Evolutionary conservation across 2,113 vertebrate species (phyloP).

Genomic region (Menidia beryllina): DNA sequence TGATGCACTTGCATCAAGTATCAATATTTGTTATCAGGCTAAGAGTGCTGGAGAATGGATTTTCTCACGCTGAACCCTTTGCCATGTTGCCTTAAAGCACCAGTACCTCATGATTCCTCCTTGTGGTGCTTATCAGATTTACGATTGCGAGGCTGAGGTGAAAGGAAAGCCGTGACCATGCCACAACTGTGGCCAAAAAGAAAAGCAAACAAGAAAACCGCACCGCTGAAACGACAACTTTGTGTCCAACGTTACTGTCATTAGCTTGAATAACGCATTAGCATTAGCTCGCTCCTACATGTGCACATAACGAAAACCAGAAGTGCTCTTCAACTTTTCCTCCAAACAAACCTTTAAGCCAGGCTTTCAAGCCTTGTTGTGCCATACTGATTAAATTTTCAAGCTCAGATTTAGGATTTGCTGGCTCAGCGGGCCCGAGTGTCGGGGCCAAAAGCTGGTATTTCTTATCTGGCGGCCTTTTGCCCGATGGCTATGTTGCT

Average conservation of each 20-base stretch:
- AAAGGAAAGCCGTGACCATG: not conserved
- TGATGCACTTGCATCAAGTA: conserved; percentile 43
- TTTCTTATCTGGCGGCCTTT: conserved; percentile 62
- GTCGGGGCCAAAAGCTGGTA: conserved; percentile 59
- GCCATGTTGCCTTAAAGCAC: conserved; percentile 39
- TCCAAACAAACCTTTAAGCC: conserved; percentile 54
- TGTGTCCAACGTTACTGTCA: not conserved
- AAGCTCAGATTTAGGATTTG: conserved; percentile 70
- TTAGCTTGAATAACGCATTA: not conserved
- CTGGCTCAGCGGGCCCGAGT: conserved; percentile 59
- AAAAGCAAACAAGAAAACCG: too few species aligned
- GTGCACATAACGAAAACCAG: conserved; percentile 5
- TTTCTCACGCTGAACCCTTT: conserved; percentile 45
- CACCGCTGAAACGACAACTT: not conserved
- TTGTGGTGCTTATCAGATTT: conserved; percentile 45
- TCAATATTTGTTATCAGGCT: conserved; percentile 65
- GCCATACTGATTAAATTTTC: conserved; percentile 60
- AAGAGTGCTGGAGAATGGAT: conserved; percentile 53
- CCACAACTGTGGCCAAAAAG: not conserved
- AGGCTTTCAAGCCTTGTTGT: conserved; percentile 54
- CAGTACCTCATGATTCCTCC: conserved; percentile 40
- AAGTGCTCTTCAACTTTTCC: conserved; percentile 23
- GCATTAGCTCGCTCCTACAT: not conserved
- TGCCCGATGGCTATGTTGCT: conserved; percentile 49
- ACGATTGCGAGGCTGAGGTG: conserved; percentile 24